Percentiles rank a stretch among this genome's conserved stretches.
Evolutionary conservation across 2,113 vertebrate genomes (phyloP).

Genomic region (Noctilio leporinus): DNA sequence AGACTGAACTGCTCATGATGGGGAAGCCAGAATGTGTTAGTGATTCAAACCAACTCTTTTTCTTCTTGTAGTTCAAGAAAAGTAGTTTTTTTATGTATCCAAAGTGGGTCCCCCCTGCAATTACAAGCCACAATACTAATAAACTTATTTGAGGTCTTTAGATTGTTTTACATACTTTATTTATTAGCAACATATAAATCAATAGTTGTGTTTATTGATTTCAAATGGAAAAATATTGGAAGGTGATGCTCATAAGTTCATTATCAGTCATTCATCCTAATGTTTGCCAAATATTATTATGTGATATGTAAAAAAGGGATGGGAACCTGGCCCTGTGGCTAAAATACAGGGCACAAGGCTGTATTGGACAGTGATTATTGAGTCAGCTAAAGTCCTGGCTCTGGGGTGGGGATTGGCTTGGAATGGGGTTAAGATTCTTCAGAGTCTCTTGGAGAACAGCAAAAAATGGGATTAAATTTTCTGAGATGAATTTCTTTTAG

Average conservation of each 20-base stretch:
- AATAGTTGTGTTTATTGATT: conserved; percentile 41
- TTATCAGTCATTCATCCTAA: neutral
- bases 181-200: conserved; percentile 3
- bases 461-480: neutral
- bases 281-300: conserved; percentile 12
- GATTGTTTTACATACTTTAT: conserved; percentile 2
- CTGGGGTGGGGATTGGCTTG: neutral
- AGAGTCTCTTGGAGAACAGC: neutral
- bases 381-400: neutral
- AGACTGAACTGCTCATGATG: neutral
- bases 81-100: neutral
- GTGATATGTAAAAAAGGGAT: neutral
- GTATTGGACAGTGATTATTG: neutral
- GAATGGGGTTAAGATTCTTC: neutral
- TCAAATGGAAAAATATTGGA: conserved; percentile 14
- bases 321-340: neutral
- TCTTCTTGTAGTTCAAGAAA: neutral
- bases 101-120: neutral
- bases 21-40: neutral
- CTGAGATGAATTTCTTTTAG: neutral
- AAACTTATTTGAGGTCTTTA: neutral
- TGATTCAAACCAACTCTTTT: neutral
- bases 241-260: neutral
- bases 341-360: neutral
- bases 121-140: neutral